A percentile compares a stretch with the other conserved stretches of the same genome.
Conservation (phyloP, 2,113 vertebrate species). For the Epinephelus moara region DNA sequence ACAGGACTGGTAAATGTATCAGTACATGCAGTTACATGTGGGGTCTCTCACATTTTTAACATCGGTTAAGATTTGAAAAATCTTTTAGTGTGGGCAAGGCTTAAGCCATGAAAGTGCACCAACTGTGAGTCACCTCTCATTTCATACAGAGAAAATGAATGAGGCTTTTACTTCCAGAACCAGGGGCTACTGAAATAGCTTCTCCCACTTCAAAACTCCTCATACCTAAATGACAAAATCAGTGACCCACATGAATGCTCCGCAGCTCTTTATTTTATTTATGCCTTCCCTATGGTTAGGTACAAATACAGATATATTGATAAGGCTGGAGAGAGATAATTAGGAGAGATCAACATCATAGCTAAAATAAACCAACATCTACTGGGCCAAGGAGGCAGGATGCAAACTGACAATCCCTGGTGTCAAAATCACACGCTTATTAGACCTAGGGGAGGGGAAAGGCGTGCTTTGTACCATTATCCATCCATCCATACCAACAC, state of each 20-base stretch:
- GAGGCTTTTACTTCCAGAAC: background rate
- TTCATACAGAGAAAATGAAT: background rate
- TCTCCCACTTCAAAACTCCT: background rate
- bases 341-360: too few species aligned
- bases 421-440: too few species aligned
- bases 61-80: too few species aligned
- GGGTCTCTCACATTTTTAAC: too few species aligned
- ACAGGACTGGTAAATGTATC: too few species aligned
- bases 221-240: background rate
- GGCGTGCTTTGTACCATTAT: background rate
- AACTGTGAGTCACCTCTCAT: background rate
- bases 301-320: background rate
- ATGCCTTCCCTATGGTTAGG: background rate
- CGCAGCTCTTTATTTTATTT: background rate
- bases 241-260: background rate
- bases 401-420: background rate
- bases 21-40: too few species aligned
- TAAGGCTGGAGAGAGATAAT: background rate
- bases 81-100: too few species aligned
- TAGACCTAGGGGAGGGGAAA: too few species aligned
- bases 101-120: background rate
- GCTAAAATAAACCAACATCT: background rate
- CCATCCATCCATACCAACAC: background rate
- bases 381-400: background rate
- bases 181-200: background rate